Base-by-base conservation (phyloP, 2,113 vertebrate species). In the Ardeotis arabs region DNA sequence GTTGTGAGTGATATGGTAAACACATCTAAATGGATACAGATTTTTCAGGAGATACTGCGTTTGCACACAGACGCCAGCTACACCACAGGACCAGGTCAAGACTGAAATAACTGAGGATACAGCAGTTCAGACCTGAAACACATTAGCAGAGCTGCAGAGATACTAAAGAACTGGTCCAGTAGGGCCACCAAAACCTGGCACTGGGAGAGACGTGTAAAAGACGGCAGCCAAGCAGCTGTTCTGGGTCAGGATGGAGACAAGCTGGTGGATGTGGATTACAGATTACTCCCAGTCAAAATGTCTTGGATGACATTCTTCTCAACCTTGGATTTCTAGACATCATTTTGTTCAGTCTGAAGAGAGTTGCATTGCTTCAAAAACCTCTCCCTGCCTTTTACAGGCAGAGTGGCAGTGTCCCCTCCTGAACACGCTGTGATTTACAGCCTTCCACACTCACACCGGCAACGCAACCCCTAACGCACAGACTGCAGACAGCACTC, bases 371-470 rank as follows among this genome's bases (percentile, higher is more conserved):
- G 62, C 74, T 90, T 69, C 37, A 35, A 75, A 78, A 59, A 84
- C 27, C 63, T 82, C 74, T 37, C 73, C 70, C 70, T 91, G 63
- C 28, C 67, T 96, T 96, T 84, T 85, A 41, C 73, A 92, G 74
- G 90, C 84, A 94, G 94, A 91, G 87, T 89, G 93, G 74, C 55
- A 90, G 93, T 91, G 91, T 96, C 90, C 87, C 63, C 89, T 90
- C 90, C 87, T 55, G 87, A 94, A 95, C 67, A 83, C 74, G 58
- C 28, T 4, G 45, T 85, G 90, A 96, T 95, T 96, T 96, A 96
- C 93, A 93, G 90, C 84, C 84, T 69, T 93, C 84, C 82, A 76
- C 47, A 27, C 78, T 94, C 81, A 49, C 33, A 76, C 39, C 20
- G 2, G 95, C 5, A 19, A 70, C 76, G 74, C 73, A 87, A 74